Percentiles rank a stretch among this genome's conserved stretches.
These are phyloP conservation scores for Clarias laeviceps DNA, from an alignment of 2,797 vertebrate genomes.

Conservation along the genomic window DNA sequence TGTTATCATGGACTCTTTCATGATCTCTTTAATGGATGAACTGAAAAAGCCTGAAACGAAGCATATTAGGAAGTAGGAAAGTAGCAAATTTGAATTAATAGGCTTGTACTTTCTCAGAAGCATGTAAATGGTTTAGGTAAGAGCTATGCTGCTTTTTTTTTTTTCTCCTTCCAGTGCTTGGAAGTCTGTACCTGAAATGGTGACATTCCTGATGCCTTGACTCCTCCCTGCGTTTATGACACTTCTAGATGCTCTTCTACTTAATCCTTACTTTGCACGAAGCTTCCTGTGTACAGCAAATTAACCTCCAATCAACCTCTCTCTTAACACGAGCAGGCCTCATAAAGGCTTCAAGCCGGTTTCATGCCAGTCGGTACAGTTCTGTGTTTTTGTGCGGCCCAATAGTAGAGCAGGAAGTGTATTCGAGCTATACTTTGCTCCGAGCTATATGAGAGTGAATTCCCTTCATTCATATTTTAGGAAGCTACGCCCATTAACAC, in stretches of 20 bases:
- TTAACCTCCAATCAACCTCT: not conserved
- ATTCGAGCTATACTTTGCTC: not conserved
- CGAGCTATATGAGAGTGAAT: not conserved
- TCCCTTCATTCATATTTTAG: not conserved
- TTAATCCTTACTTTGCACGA: not conserved
- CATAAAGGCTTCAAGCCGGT: constrained; percentile 8
- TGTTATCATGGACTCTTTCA: not conserved
- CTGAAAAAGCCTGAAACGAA: not conserved
- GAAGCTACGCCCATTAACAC: not conserved
- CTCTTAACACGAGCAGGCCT: not conserved
- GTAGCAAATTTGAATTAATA: not conserved
- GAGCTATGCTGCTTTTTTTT: not conserved
- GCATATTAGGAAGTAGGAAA: not conserved
- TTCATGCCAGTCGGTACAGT: not conserved
- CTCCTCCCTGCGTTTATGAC: constrained; percentile 17
- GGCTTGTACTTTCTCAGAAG: not conserved
- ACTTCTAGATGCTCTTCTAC: constrained; percentile 4
- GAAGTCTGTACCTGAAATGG: not conserved
- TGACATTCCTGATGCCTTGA: constrained; percentile 8
- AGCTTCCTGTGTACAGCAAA: constrained; percentile 18
- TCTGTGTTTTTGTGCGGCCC: not conserved
- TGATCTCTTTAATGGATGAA: not conserved
- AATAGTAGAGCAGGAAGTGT: not conserved
- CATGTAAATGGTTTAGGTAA: constrained; percentile 32
- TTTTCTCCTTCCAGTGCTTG: not conserved